Evolutionary conservation across 2,888 invertebrate species (phyloP).

Genomic region (Trachelus iudaicus): DNA sequence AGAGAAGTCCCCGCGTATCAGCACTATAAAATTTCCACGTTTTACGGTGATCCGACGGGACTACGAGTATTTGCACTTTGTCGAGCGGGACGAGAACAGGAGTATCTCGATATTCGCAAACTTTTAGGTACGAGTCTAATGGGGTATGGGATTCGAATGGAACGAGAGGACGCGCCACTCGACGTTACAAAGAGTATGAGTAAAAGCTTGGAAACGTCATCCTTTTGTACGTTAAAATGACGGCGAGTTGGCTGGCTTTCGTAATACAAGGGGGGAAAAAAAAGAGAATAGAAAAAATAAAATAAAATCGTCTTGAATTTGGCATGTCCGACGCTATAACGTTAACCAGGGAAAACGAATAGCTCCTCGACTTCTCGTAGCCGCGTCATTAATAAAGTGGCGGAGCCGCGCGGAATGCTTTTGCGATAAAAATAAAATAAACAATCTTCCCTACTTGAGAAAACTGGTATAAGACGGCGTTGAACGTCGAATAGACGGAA

Average conservation of each 20-base stretch:
- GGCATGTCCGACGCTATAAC: not conserved
- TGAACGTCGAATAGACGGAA: not conserved
- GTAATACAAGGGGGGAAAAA: not conserved
- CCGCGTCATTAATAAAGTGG: not conserved
- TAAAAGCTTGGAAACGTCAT: not conserved
- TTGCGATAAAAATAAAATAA: not conserved
- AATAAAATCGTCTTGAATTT: not conserved
- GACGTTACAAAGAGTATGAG: not conserved
- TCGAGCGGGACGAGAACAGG: not conserved
- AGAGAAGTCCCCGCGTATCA: not conserved
- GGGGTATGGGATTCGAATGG: not conserved
- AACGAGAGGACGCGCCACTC: not conserved
- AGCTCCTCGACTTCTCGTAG: not conserved
- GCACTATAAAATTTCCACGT: not conserved
- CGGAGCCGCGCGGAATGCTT: not conserved
- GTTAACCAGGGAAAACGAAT: not conserved
- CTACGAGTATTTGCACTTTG: not conserved
- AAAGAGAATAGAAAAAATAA: not conserved
- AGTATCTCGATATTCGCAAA: not conserved
- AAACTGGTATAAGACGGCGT: not conserved
- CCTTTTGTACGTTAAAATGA: not conserved
- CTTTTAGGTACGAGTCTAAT: not conserved
- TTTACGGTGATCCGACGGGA: not conserved
- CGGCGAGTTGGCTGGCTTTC: not conserved
- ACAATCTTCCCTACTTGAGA: not conserved